Percentiles rank a stretch among this genome's conserved stretches.
Evolutionary conservation across 2,888 invertebrate genomes (phyloP).

Genomic region (Tillus elongatus): DNA sequence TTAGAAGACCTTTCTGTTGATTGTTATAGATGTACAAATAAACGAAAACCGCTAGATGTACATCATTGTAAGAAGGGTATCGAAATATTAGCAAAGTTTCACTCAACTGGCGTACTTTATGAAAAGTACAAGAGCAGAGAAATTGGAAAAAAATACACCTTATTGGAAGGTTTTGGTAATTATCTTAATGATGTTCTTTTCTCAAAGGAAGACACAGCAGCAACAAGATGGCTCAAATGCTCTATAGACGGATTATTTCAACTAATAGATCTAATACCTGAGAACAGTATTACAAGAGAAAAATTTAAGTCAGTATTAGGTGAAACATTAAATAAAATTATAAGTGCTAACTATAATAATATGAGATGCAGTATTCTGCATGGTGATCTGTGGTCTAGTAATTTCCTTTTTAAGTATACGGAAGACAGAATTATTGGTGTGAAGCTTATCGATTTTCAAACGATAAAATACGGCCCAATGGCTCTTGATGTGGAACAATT

Average conservation of each 20-base stretch:
- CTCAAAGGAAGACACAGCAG: slow-evolving; percentile 17
- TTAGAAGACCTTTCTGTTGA: slow-evolving; percentile 28
- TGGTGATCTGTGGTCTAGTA: slow-evolving; percentile 33
- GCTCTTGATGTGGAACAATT: slow-evolving; percentile 29
- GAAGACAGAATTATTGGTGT: slow-evolving; percentile 18
- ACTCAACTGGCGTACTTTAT: slow-evolving; percentile 44
- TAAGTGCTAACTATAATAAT: slow-evolving; percentile 6
- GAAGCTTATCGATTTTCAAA: slow-evolving; percentile 32
- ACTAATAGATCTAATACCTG: slow-evolving; percentile 25
- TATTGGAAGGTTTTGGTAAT: slow-evolving; percentile 22
- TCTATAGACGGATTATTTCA: slow-evolving; percentile 24
- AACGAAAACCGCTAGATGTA: slow-evolving; percentile 40
- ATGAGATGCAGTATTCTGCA: slow-evolving; percentile 26
- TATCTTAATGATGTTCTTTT: slow-evolving; percentile 25
- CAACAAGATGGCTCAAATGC: slow-evolving; percentile 20
- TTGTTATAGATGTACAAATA: slow-evolving; percentile 21
- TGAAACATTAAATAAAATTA: neutral
- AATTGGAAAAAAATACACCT: slow-evolving; percentile 18
- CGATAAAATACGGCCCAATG: slow-evolving; percentile 28
- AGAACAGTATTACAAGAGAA: slow-evolving; percentile 16
- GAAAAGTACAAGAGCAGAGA: slow-evolving; percentile 36
- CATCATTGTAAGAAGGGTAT: slow-evolving; percentile 44
- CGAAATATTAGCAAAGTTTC: slow-evolving; percentile 45
- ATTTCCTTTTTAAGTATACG: slow-evolving; percentile 29
- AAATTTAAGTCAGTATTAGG: slow-evolving; percentile 22